A percentile compares a stretch with the other conserved stretches of the same genome.
These are phyloP conservation scores for Mythimna albipuncta DNA, from an alignment of 2,888 invertebrate genomes.

Conservation along the genomic window DNA sequence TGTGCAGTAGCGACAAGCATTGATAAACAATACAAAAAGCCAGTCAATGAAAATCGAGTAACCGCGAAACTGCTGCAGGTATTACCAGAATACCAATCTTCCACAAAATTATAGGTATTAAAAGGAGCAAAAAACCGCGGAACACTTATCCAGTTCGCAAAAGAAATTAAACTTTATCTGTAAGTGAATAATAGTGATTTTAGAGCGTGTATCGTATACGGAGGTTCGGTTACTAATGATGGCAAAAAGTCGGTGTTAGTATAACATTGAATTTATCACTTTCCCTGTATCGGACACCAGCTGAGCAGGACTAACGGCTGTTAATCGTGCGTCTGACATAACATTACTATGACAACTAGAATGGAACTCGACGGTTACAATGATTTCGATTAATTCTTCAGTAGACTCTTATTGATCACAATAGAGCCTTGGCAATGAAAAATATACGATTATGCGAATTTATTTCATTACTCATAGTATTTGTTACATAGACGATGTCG, in stretches of 20 bases:
- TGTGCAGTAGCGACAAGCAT: constrained; percentile 8
- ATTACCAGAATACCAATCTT: constrained; percentile 18
- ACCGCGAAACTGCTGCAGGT: constrained; percentile 21
- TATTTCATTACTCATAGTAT: neutral
- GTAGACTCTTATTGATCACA: neutral
- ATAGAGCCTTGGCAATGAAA: neutral
- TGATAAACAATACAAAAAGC: constrained; percentile 20
- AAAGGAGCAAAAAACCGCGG: constrained; percentile 47
- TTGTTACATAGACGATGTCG: neutral
- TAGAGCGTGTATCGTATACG: constrained; percentile 10
- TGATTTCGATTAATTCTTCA: neutral
- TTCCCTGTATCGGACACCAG: constrained; percentile 77
- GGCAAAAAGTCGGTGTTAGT: constrained; percentile 69
- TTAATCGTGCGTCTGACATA: constrained; percentile 74
- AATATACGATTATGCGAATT: neutral
- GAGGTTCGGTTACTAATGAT: constrained; percentile 60
- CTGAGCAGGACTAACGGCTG: constrained; percentile 72
- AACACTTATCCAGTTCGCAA: constrained; percentile 1
- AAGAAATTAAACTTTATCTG: constrained; percentile 9
- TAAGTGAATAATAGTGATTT: constrained; percentile 16
- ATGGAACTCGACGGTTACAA: constrained; percentile 46
- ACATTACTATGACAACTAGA: constrained; percentile 71
- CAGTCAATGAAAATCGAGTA: constrained; percentile 14
- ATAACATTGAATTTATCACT: constrained; percentile 79
- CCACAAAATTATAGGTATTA: constrained; percentile 36